phyloP scores from a whole-genome alignment of 1,140 invertebrate species.

The Battus philenor region DNA sequence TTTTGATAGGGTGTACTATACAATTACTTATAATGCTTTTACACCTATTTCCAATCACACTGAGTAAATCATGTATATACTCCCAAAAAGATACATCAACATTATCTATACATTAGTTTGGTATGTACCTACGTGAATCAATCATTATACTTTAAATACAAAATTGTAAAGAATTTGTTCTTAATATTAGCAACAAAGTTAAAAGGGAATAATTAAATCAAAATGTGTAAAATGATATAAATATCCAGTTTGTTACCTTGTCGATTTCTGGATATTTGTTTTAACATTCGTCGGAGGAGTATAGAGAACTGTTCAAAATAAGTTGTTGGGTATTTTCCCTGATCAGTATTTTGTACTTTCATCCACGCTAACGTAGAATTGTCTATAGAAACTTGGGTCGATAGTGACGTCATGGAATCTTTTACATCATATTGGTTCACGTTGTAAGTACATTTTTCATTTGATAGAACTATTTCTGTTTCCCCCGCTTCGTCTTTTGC shows the following conservation, averaged over 20 bases:
- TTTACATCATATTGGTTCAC: slow-evolving; percentile 38
- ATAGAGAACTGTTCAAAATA: slow-evolving; percentile 55
- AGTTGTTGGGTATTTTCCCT: slow-evolving; percentile 40
- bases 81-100: too few relatives aligned
- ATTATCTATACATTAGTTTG: too few relatives aligned
- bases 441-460: slow-evolving; percentile 56
- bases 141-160: background rate
- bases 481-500: slow-evolving; percentile 43
- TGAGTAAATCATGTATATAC: too few relatives aligned
- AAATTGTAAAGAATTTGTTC: background rate
- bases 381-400: slow-evolving; percentile 40
- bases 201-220: background rate
- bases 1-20: too few relatives aligned
- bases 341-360: slow-evolving; percentile 47
- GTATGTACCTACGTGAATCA: too few relatives aligned
- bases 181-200: too few relatives aligned
- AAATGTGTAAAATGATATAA: background rate
- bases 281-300: slow-evolving; percentile 51
- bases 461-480: slow-evolving; percentile 54
- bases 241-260: slow-evolving; percentile 41
- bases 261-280: slow-evolving; percentile 58
- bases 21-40: too few relatives aligned
- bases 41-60: too few relatives aligned
- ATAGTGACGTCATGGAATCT: slow-evolving; percentile 40
- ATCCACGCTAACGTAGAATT: slow-evolving; percentile 60